Evolutionary conservation across 2,113 vertebrate genomes (phyloP).

Genomic region (Gobius niger): DNA sequence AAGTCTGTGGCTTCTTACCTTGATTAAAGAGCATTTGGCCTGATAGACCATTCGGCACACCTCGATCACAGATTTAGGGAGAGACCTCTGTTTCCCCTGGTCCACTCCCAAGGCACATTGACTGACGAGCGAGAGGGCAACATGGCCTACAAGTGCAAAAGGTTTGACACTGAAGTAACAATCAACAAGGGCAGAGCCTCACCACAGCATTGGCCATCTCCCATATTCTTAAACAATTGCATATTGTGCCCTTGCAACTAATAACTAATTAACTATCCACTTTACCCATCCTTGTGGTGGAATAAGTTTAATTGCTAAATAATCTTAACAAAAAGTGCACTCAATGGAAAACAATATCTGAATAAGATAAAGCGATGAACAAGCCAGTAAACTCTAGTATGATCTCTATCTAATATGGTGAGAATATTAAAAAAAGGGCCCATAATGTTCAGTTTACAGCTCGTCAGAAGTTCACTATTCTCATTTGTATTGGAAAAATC

Average conservation of each 20-base stretch:
- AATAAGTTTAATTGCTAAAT: too few species aligned
- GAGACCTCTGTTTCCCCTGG: constrained; percentile 89
- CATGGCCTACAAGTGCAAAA: constrained; percentile 80
- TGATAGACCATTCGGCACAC: constrained; percentile 98
- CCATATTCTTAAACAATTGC: too few species aligned
- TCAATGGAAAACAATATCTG: too few species aligned
- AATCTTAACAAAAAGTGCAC: too few species aligned
- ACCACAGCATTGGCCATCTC: background rate
- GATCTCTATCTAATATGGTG: too few species aligned
- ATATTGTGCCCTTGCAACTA: too few species aligned
- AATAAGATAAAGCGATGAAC: too few species aligned
- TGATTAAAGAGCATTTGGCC: constrained; percentile 97
- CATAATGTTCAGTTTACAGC: background rate
- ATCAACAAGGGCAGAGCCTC: background rate
- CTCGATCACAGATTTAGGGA: constrained; percentile 95
- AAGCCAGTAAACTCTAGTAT: too few species aligned
- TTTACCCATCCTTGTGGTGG: too few species aligned
- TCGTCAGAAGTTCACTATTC: background rate
- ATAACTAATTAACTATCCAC: too few species aligned
- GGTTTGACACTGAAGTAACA: background rate
- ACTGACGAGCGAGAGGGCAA: constrained; percentile 92
- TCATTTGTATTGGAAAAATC: background rate
- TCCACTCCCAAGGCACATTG: constrained; percentile 89
- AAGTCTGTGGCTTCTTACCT: constrained; percentile 73
- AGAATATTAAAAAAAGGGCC: background rate